These are phyloP conservation scores for Cyclophora albipunctata DNA, from an alignment of 2,888 invertebrate species.

Conservation along the genomic window DNA sequence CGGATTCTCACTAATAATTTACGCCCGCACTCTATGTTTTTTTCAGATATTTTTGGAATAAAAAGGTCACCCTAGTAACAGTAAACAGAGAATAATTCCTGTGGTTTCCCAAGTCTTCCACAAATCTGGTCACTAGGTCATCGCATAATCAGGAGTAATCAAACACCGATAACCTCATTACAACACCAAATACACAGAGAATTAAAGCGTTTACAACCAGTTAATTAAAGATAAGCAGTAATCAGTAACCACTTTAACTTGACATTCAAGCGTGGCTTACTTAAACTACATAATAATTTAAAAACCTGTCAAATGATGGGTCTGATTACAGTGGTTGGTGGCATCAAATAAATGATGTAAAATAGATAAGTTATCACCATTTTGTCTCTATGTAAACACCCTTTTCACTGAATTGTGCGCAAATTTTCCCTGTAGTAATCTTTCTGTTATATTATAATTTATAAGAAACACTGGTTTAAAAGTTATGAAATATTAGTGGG, in stretches of 20 bases:
- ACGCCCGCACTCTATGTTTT: too few relatives aligned
- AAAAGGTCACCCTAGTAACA: too few relatives aligned
- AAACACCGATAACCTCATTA: conserved; percentile 48
- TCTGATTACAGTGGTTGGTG: conserved; percentile 18
- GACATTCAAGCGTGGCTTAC: not conserved
- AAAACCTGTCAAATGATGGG: conserved; percentile 3
- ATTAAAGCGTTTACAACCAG: conserved; percentile 16
- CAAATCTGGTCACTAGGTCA: conserved; percentile 21
- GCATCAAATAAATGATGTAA: conserved; percentile 12
- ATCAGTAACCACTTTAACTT: not conserved
- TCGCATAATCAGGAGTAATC: conserved; percentile 18
- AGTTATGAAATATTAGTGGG: too few relatives aligned
- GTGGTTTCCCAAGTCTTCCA: too few relatives aligned
- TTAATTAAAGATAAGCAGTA: conserved; percentile 15
- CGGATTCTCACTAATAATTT: too few relatives aligned
- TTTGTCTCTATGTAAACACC: not conserved
- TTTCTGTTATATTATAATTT: too few relatives aligned
- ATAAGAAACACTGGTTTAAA: too few relatives aligned
- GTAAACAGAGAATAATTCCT: too few relatives aligned
- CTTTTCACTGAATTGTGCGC: not conserved
- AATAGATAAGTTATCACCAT: too few relatives aligned
- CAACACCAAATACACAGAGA: conserved; percentile 23
- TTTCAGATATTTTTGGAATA: too few relatives aligned
- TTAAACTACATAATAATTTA: not conserved
- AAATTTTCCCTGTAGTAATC: too few relatives aligned